Base-by-base conservation (phyloP, 1,140 invertebrate species). In the Heliconius melpomene region DNA sequence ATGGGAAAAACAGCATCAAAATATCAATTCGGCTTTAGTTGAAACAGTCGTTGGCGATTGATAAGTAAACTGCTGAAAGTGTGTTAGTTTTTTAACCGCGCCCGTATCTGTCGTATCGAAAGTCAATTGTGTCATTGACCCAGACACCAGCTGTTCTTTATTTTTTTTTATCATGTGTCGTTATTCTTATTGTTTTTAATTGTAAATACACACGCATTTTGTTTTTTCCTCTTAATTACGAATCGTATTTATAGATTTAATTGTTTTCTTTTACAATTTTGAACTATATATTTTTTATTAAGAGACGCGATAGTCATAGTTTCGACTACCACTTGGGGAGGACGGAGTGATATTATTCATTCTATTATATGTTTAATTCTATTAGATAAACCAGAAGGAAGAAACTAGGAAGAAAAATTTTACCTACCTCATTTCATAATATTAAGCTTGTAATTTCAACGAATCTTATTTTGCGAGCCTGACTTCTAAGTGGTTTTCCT, bases 71-170 rank as follows among this genome's bases (percentile, higher is more conserved):
- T 54, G 66, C 71, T 78, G 46, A 80, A 80, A 80, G 79, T 80
- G 75, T 80, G 79, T 80, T 80, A 80, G 46, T 80, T 80, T 80
- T 77, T 75, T 79, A 75, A 75, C 72, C 36, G 78, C 52, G 74
- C 75, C 38, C 79, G 74, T 80, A 80, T 80, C 74, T 76, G 66
- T 80, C 60, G 75, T 57, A 80, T 66, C 73, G 75, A 80, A 80
- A 80, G 79, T 80, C 79, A 77, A 74, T 74, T 75, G 71, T 80
- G 79, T 80, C 79, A 77, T 77, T 77, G 79, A 80, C 79, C 79
- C 79, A 77, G 75, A 74, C 79, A 54, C 23, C 79, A 77, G 79
- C 79, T 77, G 79, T 80, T 80, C 36, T 32, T 38, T 74, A 23
- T 38, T 76, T 57, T 50, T 76, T 77, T 50, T 77, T 29, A 46